Evolutionary conservation across 1,140 invertebrate species (phyloP), one percentile per base, ranked within the genome.

Genomic region (Lordiphosa clarofinis): DNA sequence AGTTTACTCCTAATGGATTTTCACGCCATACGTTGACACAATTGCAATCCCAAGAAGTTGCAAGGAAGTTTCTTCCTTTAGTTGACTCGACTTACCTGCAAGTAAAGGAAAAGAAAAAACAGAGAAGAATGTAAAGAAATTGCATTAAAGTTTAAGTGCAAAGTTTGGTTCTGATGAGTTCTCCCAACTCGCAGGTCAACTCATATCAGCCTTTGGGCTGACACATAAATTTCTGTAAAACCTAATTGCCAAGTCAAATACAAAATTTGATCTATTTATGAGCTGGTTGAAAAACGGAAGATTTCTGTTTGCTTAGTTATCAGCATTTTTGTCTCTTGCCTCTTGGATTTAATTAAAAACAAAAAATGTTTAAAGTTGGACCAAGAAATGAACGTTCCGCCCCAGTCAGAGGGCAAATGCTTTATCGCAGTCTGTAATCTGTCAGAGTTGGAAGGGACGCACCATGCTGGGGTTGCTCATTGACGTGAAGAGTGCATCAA

Each of bases 391-490:
- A 33, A 21, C 11, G 40, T 11, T 31, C 19, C 24, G 21, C 28
- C 4, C 3, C 47, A 50, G 36, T 62, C 43, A 46, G 58, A 50
- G 39, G 38, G 35, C 37, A 40, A 5, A 31, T 46, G 52, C 67
- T 73, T 75, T 84, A 82, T 82, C 78, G 78, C 78, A 73, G 78
- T 28, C 78, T 84, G 78, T 84, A 84, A 84, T 84, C 78, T 84
- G 73, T 84, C 78, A 84, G 72, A 21, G 40, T n/a, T 47, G 52
- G 40, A 40, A 15, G 40, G 62, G 43, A 33, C 37, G 53, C 19
- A 52, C 47, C 9, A 13, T 39, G 46, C 40, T 68, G 28, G 57
- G 48, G 67, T 57, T 46, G 43, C 55, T 21, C 52, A 67, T 71
- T 66, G 63, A 71, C 47, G 48, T 28, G 24, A 62, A 50, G 66